A percentile compares a stretch with the other conserved stretches of the same genome.
Conservation (phyloP, 2,113 vertebrate species). For the Salvelinus alpinus region DNA sequence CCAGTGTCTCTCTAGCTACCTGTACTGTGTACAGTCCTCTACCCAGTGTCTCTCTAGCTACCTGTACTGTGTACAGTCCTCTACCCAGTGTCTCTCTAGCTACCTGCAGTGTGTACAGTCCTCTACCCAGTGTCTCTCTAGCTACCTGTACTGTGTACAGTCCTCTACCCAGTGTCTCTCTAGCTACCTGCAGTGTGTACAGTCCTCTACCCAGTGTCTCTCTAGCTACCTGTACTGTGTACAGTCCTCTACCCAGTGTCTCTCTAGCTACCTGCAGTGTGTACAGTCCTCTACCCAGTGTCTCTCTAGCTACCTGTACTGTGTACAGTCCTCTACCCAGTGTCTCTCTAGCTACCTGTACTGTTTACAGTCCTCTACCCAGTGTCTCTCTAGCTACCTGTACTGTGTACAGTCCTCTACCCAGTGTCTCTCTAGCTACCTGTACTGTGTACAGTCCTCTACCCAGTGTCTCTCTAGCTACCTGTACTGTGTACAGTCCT, state of each 20-base stretch:
- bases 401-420: slow-evolving; percentile 11
- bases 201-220: slow-evolving; percentile 72
- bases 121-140: slow-evolving; percentile 70
- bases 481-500: background rate
- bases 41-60: slow-evolving; percentile 65
- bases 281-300: no score
- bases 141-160: background rate
- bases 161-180: slow-evolving; percentile 70
- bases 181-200: background rate
- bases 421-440: slow-evolving; percentile 59
- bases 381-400: slow-evolving; percentile 53
- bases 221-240: slow-evolving; percentile 9
- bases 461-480: slow-evolving; percentile 65
- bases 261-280: slow-evolving; percentile 44
- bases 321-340: slow-evolving; percentile 54
- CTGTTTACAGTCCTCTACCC: slow-evolving; percentile 39
- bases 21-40: background rate
- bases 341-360: slow-evolving; percentile 45
- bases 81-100: slow-evolving; percentile 66
- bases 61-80: background rate
- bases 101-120: no score
- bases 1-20: slow-evolving; percentile 59
- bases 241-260: slow-evolving; percentile 61
- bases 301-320: slow-evolving; percentile 41
- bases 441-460: background rate